Evolutionary conservation across 2,797 vertebrate species (phyloP), one percentile per base, ranked within the genome.

Genomic region (Melanotaenia nigrans): DNA sequence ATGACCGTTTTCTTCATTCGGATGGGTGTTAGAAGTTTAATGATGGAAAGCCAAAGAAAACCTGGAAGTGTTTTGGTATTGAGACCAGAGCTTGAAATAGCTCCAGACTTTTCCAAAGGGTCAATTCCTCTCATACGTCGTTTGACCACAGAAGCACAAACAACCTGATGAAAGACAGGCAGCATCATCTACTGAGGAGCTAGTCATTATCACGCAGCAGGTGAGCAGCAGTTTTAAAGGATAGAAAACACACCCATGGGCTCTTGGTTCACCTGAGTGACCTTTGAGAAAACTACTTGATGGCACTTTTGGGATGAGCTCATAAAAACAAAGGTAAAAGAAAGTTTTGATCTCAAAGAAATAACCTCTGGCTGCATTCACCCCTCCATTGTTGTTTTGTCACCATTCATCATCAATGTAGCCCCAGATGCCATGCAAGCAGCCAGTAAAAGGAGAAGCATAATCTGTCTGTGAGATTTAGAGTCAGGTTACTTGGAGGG

Each of bases 41-140:
- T 68, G 70, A 81, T 51, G 59, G 24, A 40, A 82, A 76, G 92
- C 92, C 93, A 95, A 93, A 77, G 82, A 92, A 94, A 94, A 93
- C 87, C 85, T 84, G 80, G 65, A 86, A 83, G 85, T 87, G 85
- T 91, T 94, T 90, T 87, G 84, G 85, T 85, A 73, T 75, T 77
- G 65, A 73, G 68, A 77, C 71, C 73, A 28, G 66, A 71, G 83
- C 91, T 92, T 61, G 78, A 95, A 94, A 94, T 94, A 94, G 85
- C 86, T 78, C 61, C 61, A 51, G 73, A 82, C 64, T 82, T 89
- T 92, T 90, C 79, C 79, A 75, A 63, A 83, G 86, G 87, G 84
- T 72, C 67, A 77, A 74, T 85, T 89, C 71, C 65, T 79, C 78
- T 87, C 81, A 57, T 67, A 78, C 61, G 56, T 65, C 33, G 61